A percentile compares a stretch with the other conserved stretches of the same genome.
Conservation (phyloP, 2,113 vertebrate genomes). For the Apodemus sylvaticus region DNA sequence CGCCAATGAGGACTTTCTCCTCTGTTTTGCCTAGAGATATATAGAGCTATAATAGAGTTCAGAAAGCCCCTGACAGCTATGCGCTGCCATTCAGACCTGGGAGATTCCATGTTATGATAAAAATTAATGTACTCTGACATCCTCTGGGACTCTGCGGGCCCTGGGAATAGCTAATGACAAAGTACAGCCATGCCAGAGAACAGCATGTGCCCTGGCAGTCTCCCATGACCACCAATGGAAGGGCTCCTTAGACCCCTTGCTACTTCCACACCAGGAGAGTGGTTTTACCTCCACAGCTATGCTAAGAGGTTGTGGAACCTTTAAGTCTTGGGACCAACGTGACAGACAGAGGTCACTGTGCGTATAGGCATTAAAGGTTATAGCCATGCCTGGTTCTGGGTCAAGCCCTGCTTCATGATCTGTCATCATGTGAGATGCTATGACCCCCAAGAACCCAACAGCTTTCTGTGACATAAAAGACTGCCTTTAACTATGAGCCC, state of each 20-base stretch:
- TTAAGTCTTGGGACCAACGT: background rate
- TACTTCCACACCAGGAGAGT: background rate
- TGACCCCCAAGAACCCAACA: background rate
- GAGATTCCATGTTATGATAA: conserved; percentile 93
- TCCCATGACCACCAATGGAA: background rate
- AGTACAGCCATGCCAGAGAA: conserved; percentile 88
- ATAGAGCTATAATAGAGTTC: conserved; percentile 89
- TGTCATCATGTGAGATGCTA: background rate
- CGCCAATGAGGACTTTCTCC: conserved; percentile 85
- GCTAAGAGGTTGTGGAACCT: background rate
- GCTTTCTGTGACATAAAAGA: background rate
- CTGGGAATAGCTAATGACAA: conserved; percentile 91
- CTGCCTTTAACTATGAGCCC: background rate
- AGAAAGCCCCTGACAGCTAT: conserved; percentile 91
- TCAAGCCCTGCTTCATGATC: background rate
- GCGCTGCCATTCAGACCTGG: conserved; percentile 95
- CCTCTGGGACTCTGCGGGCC: conserved; percentile 89
- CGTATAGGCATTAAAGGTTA: background rate
- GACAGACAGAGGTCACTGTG: background rate
- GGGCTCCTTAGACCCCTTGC: background rate
- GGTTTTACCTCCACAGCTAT: background rate
- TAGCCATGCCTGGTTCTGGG: background rate
- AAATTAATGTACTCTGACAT: conserved; percentile 96
- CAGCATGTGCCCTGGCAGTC: conserved; percentile 58
- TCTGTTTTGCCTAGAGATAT: conserved; percentile 88